phyloP scores from a whole-genome alignment of 2,797 vertebrate species.

The Steatocranus sp. region DNA sequence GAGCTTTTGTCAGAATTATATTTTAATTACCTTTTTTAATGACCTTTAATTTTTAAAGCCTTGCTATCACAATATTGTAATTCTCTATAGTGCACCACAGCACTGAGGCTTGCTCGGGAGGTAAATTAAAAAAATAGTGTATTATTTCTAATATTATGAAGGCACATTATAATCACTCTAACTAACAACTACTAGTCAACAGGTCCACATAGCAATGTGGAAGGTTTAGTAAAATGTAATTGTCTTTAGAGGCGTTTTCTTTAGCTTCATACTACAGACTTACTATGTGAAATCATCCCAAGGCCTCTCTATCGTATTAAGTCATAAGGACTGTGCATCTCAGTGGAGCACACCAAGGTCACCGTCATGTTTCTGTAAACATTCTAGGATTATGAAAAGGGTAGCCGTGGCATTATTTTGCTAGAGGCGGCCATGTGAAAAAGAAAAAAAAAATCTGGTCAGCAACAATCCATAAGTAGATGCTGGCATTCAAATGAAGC shows the following conservation, averaged over 20 bases:
- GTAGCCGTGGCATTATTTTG: not conserved
- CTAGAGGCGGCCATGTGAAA: not conserved
- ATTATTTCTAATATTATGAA: not conserved
- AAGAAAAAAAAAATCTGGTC: not conserved
- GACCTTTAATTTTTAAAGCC: not conserved
- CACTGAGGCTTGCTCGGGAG: not conserved
- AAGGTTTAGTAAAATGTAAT: not conserved
- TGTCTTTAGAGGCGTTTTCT: not conserved
- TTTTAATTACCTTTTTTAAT: not conserved
- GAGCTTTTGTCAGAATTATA: not conserved
- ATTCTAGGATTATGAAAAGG: not conserved
- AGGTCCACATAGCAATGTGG: not conserved
- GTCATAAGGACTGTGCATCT: not conserved
- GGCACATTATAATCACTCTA: rapidly evolving
- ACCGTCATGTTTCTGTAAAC: not conserved
- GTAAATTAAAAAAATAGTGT: not conserved
- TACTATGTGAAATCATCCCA: not conserved
- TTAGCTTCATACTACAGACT: not conserved
- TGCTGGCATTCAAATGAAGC: constrained; percentile 20
- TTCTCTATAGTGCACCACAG: not conserved
- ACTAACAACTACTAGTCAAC: not conserved
- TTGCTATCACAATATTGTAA: not conserved
- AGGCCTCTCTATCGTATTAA: not conserved
- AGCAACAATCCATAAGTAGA: not conserved
- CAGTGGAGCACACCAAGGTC: not conserved